phyloP scores from a whole-genome alignment of 2,113 vertebrate species.

The Phaetusa simplex region DNA sequence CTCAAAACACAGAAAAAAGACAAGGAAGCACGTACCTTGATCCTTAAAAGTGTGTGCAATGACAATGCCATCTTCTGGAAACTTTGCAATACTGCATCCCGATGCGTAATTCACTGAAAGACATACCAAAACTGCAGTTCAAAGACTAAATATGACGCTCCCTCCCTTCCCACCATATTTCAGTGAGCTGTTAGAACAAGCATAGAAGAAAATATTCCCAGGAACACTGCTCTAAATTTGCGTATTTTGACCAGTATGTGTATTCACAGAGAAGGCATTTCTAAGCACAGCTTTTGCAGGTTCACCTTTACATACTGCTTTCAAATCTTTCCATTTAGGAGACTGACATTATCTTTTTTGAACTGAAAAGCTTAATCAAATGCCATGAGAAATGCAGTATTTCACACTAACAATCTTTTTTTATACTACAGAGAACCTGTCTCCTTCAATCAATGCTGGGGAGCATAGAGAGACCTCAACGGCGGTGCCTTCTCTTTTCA shows the following conservation, averaged over 20 bases:
- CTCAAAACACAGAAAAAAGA: background rate
- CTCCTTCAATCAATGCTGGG: background rate
- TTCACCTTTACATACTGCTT: background rate
- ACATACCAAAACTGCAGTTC: background rate
- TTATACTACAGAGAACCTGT: background rate
- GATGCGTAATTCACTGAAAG: conserved; percentile 95
- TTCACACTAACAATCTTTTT: background rate
- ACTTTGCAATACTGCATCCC: conserved; percentile 94
- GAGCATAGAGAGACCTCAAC: background rate
- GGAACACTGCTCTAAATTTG: background rate
- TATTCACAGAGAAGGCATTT: background rate
- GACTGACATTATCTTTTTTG: background rate
- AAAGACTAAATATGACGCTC: background rate
- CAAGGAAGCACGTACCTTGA: conserved; percentile 81
- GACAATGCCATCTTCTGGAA: conserved; percentile 95
- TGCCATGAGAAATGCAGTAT: background rate
- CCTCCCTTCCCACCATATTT: background rate
- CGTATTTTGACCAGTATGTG: background rate
- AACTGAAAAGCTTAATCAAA: background rate
- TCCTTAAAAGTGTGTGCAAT: conserved; percentile 96
- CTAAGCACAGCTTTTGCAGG: background rate
- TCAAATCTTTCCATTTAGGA: background rate
- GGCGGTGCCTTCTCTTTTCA: background rate
- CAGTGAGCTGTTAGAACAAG: background rate
- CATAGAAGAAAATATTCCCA: background rate